phyloP scores from a whole-genome alignment of 2,888 invertebrate genomes.

The Leucoma salicis region DNA sequence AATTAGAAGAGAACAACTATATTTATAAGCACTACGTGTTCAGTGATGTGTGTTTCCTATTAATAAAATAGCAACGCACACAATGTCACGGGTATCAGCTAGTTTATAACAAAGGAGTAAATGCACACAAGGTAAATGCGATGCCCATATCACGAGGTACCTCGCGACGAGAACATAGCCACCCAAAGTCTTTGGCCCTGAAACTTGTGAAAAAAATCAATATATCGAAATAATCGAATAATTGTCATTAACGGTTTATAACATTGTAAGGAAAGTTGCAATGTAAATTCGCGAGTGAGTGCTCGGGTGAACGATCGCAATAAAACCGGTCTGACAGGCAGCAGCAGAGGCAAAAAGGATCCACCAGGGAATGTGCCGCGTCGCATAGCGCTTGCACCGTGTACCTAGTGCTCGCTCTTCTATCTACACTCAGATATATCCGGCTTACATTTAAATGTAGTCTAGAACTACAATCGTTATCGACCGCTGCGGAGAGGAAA shows the following conservation, averaged over 20 bases:
- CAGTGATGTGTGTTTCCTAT: too few relatives aligned
- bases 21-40: too few relatives aligned
- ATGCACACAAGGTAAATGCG: too few relatives aligned
- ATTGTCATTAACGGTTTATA: conserved; percentile 37
- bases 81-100: too few relatives aligned
- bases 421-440: conserved; percentile 51
- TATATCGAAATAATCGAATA: conserved; percentile 17
- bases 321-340: conserved; percentile 65
- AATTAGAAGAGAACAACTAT: too few relatives aligned
- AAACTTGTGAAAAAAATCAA: conserved; percentile 13
- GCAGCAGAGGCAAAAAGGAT: conserved; percentile 60
- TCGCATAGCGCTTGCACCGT: background rate
- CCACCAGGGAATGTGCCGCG: conserved; percentile 29
- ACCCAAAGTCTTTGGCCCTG: too few relatives aligned
- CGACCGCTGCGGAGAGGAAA: conserved; percentile 14
- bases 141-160: too few relatives aligned
- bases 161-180: too few relatives aligned
- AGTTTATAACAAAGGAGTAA: too few relatives aligned
- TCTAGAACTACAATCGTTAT: conserved; percentile 10
- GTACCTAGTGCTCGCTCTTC: conserved; percentile 1
- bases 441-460: conserved; percentile 44
- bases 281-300: conserved; percentile 57
- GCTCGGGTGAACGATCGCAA: conserved; percentile 71
- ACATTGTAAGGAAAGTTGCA: conserved; percentile 45
- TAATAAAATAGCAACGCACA: too few relatives aligned